Percentiles rank a stretch among this genome's conserved stretches.
Conservation (phyloP, 1,140 invertebrate genomes). For the Zophobas atratus region DNA sequence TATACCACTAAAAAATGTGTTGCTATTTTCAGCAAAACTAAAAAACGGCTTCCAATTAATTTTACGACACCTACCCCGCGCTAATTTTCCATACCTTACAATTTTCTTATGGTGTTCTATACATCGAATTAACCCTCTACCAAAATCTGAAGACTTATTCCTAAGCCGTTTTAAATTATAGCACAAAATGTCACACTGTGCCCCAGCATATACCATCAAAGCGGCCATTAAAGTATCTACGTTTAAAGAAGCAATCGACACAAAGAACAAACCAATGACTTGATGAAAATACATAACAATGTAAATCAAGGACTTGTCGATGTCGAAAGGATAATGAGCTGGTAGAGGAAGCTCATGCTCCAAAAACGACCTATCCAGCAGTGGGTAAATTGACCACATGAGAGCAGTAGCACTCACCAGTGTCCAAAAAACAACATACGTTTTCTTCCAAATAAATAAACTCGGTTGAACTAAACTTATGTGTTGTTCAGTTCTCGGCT, state of each 20-base stretch:
- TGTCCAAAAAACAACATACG: neutral
- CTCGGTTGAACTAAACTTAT: too few species aligned
- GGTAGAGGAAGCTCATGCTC: neutral
- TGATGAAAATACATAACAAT: slow-evolving; percentile 17
- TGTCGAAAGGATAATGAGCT: slow-evolving; percentile 21
- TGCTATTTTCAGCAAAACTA: slow-evolving; percentile 1
- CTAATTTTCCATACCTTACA: neutral
- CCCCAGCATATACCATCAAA: slow-evolving; percentile 18
- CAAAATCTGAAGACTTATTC: neutral
- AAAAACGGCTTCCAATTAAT: neutral
- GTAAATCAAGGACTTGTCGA: neutral
- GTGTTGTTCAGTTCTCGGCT: slow-evolving; percentile 2
- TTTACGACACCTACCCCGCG: neutral
- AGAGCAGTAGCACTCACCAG: neutral
- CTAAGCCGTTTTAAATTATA: slow-evolving; percentile 8
- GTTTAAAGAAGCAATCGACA: neutral
- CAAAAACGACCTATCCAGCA: neutral
- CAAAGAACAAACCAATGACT: slow-evolving; percentile 1
- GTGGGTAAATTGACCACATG: slow-evolving; percentile 9
- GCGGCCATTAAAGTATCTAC: slow-evolving; percentile 8
- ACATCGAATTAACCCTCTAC: neutral
- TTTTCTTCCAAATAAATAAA: neutral
- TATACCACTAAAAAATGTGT: slow-evolving; percentile 4
- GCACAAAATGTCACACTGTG: slow-evolving; percentile 20
- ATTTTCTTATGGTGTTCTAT: slow-evolving; percentile 20